Conservation (phyloP, 2,888 invertebrate genomes). For the Eugnorisma glareosa region DNA sequence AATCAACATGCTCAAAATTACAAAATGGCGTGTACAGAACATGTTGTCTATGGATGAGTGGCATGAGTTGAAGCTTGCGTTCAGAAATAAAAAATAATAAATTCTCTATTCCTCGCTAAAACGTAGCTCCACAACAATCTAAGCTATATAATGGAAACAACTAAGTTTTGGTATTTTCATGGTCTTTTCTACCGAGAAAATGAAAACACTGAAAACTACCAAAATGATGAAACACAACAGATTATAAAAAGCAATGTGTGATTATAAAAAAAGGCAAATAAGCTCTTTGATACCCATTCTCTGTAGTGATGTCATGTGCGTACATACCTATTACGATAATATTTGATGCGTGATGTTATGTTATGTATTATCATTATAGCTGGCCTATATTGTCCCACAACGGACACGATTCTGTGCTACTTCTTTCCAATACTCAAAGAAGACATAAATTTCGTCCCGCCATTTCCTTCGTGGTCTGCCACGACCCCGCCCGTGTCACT, state of each 20-base stretch:
- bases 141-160: not conserved
- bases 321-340: too few species aligned
- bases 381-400: too few species aligned
- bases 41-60: slow-evolving; percentile 63
- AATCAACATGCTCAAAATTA: slow-evolving; percentile 88
- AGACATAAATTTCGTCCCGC: too few species aligned
- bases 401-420: too few species aligned
- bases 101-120: not conserved
- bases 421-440: too few species aligned
- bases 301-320: too few species aligned
- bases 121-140: not conserved
- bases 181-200: not conserved
- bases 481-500: too few species aligned
- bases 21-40: slow-evolving; percentile 85
- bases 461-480: too few species aligned
- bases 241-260: not conserved
- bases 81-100: slow-evolving; percentile 36
- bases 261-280: too few species aligned
- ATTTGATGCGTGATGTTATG: too few species aligned
- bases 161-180: not conserved
- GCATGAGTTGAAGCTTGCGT: slow-evolving; percentile 60
- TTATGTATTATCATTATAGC: too few species aligned
- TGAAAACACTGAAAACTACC: not conserved
- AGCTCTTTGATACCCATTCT: too few species aligned
- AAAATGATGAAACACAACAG: not conserved